Base-by-base conservation (phyloP, 2,113 vertebrate genomes). In the Phylloscopus whistleri region DNA sequence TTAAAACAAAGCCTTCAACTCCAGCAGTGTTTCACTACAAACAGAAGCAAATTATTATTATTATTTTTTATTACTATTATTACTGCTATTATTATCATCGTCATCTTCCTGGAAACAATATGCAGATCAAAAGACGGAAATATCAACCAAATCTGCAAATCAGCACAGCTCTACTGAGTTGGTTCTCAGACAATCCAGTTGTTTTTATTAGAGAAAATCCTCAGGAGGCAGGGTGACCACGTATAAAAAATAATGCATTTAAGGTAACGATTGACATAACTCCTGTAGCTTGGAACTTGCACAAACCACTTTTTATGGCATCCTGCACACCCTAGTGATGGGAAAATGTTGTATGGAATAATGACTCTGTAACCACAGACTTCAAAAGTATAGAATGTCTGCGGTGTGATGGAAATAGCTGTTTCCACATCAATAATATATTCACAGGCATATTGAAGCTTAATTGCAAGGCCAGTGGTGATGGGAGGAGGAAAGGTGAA, bases 301-400 rank as follows among this genome's bases (percentile, higher is more conserved):
- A 80, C 77, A 94, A 91, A 93, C 70, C 66, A 73, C 63, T 84
- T 93, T 95, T 81, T 86, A 90, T 94, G 80, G 93, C 85, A 95
- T 92, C 94, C 90, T 90, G 86, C 92, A 97, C 92, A 81, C 68
- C 92, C 89, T 90, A 81, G 93, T 63, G 75, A 96, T 95, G 95
- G 93, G 91, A 86, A 87, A 90, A 59, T 75, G 82, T 97, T 94
- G 92, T 67, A 30, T 44, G 94, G 74, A 95, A 77, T 85, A 97
- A 87, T 93, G 88, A 92, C 67, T 90, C 76, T 64, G 62, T 81
- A 94, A 97, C 78, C 93, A 93, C 90, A 87, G 93, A 94, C 88
- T 96, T 96, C 81, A 93, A 86, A 97, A 53, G 60, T 95, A 59
- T 95, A 97, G 97, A 97, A 96, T 86, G 88, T 89, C 94, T 66